phyloP scores from a whole-genome alignment of 2,888 invertebrate species.

The Sinopyrophorus schimmeli region DNA sequence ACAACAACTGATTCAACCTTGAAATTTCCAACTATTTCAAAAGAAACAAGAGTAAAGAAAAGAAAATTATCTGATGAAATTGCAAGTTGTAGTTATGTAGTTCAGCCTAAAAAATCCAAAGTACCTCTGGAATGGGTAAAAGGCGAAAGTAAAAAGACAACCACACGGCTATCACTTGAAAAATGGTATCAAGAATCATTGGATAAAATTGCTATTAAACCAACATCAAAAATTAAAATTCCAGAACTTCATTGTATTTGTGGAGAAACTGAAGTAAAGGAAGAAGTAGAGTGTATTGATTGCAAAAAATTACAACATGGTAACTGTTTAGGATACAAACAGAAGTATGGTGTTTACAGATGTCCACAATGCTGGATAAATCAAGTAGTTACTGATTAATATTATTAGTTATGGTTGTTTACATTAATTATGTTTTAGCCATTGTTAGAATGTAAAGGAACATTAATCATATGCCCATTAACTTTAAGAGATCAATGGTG shows the following conservation, averaged over 20 bases:
- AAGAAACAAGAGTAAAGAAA: no score
- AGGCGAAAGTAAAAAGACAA: constrained; percentile 38
- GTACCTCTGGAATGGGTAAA: constrained; percentile 39
- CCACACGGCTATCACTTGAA: constrained; percentile 41
- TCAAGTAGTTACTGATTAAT: constrained; percentile 35
- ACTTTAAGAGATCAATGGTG: constrained; percentile 73
- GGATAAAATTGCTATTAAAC: constrained; percentile 27
- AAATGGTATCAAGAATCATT: constrained; percentile 47
- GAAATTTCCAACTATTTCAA: no score
- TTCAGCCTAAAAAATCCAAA: constrained; percentile 39
- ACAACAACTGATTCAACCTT: no score
- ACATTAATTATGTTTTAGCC: constrained; percentile 45
- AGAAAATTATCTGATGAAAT: no score
- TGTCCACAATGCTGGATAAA: constrained; percentile 70
- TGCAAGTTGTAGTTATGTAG: constrained; percentile 10
- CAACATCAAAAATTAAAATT: constrained; percentile 8
- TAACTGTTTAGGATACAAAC: constrained; percentile 61
- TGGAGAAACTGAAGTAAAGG: constrained; percentile 41
- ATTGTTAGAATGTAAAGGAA: constrained; percentile 62
- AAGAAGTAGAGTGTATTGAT: constrained; percentile 56
- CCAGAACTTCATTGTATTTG: constrained; percentile 55
- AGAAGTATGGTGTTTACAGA: constrained; percentile 55
- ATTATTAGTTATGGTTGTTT: not conserved
- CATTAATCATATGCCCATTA: constrained; percentile 72
- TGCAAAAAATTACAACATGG: constrained; percentile 68